phyloP scores from a whole-genome alignment of 2,113 vertebrate species.

The Malurus alboscapulatus region DNA sequence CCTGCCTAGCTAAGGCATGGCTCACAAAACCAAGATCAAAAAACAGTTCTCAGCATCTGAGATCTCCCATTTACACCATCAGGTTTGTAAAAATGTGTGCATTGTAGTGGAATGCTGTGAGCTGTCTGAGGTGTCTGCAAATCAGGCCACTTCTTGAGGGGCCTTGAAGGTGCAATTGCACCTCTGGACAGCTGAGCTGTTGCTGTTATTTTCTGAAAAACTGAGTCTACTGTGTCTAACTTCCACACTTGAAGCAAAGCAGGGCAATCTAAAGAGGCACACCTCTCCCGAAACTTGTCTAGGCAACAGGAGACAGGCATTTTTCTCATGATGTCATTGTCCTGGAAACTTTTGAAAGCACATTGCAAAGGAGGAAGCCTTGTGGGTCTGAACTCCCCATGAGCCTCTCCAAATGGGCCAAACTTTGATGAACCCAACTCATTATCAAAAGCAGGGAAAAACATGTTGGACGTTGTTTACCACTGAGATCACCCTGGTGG shows the following conservation, averaged over 20 bases:
- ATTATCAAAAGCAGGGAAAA: constrained; percentile 63
- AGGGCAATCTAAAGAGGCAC: background rate
- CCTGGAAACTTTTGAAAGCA: constrained; percentile 68
- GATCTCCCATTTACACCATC: background rate
- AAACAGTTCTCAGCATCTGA: background rate
- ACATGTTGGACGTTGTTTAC: constrained; percentile 66
- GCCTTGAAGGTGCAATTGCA: background rate
- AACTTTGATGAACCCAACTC: constrained; percentile 67
- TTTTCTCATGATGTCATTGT: constrained; percentile 64
- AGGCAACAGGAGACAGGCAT: constrained; percentile 47
- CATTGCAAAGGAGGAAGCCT: constrained; percentile 58
- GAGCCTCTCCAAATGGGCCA: constrained; percentile 54
- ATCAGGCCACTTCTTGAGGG: background rate
- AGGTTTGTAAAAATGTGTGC: background rate
- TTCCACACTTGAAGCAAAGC: background rate
- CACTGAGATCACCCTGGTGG: constrained; percentile 58
- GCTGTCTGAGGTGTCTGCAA: background rate
- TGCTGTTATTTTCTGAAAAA: background rate
- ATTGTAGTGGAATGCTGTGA: background rate
- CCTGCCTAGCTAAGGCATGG: background rate
- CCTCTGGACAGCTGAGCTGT: background rate
- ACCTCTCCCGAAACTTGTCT: constrained; percentile 18
- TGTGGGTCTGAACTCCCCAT: constrained; percentile 60
- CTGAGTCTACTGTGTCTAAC: background rate
- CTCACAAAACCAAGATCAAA: background rate